Base-by-base conservation (phyloP, 2,888 invertebrate genomes). In the Synanthedon myopaeformis region DNA sequence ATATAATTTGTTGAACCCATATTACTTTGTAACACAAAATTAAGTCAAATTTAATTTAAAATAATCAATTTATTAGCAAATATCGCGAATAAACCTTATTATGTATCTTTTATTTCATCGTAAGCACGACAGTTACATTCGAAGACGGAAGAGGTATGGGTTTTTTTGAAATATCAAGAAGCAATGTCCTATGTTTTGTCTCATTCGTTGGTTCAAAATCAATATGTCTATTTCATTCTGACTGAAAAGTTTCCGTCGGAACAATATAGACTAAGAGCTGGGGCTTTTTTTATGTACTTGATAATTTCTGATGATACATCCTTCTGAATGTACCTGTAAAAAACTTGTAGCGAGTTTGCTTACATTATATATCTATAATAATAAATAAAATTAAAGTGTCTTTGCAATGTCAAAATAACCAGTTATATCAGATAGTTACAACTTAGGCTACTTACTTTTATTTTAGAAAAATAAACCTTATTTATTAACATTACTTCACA, bases 1-100 rank as follows among this genome's bases (percentile, higher is more conserved):
- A 81, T 64, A 65, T 81, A 87, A 79, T 73, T 88, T 51, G 86
- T 87, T 51, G 88, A 87, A 51, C 88, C 88, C 88, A 88, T 85
- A 52, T 13, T 45, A n/a, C 6, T 35, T 35, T 6, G 3, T 35
- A 35, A 35, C 35, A 10, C 35, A 35, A 35, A 10, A 35, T 35
- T 5, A 35, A 6, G 35, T 35, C 35, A 35, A 35, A 35, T 35
- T 35, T 35, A 10, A 1, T 13, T 12, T 45, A 45, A 45, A n/a
- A n/a, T 12, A 2, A 35, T 45, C 4, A 45, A 45, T 45, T 45
- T 4, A 35, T 45, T 45, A 45, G 45, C 45, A 13, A 45, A 45
- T 13, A 45, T n/a, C 13, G 14, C 45, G 14, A 13, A 45, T 12
- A n/a, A 45, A 45, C 45, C 4, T n/a, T 45, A 45, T 13, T 45